Evolutionary conservation across 2,888 invertebrate species (phyloP).

Genomic region (Rugalucina vietnamica): DNA sequence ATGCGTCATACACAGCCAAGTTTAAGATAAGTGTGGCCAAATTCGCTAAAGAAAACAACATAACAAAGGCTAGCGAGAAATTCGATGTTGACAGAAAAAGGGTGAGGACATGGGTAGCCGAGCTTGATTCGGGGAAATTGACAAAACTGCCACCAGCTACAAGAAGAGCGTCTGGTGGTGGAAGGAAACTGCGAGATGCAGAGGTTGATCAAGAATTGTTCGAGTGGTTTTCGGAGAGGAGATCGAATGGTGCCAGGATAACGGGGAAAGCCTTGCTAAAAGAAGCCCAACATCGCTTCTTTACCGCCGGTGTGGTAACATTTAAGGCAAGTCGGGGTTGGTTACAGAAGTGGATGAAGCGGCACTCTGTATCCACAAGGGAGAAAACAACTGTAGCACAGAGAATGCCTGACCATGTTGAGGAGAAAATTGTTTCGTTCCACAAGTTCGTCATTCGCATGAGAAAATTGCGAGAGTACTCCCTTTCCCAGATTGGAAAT

Average conservation of each 20-base stretch:
- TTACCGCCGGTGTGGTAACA: conserved; percentile 9
- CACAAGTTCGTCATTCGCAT: background rate
- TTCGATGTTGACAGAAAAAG: conserved; percentile 23
- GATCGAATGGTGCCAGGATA: conserved; percentile 4
- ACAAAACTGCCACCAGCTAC: background rate
- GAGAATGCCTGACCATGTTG: conserved; percentile 21
- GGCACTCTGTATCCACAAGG: conserved; percentile 19
- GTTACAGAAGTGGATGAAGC: conserved; percentile 24
- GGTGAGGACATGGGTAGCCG: conserved; percentile 10
- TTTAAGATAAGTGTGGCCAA: conserved; percentile 24
- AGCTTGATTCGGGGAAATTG: conserved; percentile 6
- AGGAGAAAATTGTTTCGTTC: conserved; percentile 6
- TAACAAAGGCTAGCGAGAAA: conserved; percentile 16
- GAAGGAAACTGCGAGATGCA: conserved; percentile 11
- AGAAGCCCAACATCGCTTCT: conserved; percentile 22
- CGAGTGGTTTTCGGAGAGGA: conserved; percentile 24
- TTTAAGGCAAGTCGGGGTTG: conserved; percentile 28
- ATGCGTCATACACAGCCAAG: conserved; percentile 21
- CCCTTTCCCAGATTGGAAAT: conserved; percentile 15
- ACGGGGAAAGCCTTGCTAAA: conserved; percentile 15
- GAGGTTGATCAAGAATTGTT: conserved; percentile 21
- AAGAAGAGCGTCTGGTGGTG: conserved; percentile 1
- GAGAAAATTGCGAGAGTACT: background rate
- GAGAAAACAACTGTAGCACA: conserved; percentile 29
- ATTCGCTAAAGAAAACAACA: conserved; percentile 27